These are phyloP conservation scores for Nesogale talazaci DNA, from an alignment of 2,113 vertebrate genomes.

Conservation along the genomic window DNA sequence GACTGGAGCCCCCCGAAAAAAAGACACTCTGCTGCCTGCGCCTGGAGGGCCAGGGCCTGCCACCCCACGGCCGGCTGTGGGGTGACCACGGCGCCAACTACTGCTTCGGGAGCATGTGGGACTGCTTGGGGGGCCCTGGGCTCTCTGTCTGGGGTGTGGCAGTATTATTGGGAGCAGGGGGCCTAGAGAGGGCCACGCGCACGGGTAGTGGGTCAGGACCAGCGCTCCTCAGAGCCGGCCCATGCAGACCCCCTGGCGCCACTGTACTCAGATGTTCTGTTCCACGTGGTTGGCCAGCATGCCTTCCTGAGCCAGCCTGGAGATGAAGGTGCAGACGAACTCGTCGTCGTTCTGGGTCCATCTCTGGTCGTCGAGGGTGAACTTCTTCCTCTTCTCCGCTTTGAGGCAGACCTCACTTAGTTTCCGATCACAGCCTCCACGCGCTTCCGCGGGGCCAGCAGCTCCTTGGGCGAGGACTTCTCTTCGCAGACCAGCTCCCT, in stretches of 20 bases:
- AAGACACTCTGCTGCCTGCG: too few relatives aligned
- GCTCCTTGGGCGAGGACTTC: conserved; percentile 98
- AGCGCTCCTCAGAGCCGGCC: conserved; percentile 91
- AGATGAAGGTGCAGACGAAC: conserved; percentile 99
- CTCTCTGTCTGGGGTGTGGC: conserved; percentile 52
- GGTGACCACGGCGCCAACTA: not conserved
- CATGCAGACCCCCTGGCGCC: conserved; percentile 98
- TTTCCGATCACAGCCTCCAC: conserved; percentile 98
- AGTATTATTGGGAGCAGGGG: conserved; percentile 76
- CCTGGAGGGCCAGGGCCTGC: too few relatives aligned
- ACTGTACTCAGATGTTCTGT: conserved; percentile 98
- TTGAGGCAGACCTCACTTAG: conserved; percentile 96
- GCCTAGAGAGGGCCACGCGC: not conserved
- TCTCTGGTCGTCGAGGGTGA: conserved; percentile 94
- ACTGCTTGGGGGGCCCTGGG: conserved; percentile 20
- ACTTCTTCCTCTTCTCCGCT: conserved; percentile 99
- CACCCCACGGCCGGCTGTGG: conserved; percentile 70
- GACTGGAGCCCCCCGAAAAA: conserved; percentile 74
- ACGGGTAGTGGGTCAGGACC: conserved; percentile 63
- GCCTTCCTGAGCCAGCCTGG: conserved; percentile 98
- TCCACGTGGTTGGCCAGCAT: conserved; percentile 99
- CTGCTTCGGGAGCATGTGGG: not conserved
- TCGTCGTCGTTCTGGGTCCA: conserved; percentile 98
- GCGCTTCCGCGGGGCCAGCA: conserved; percentile 95
- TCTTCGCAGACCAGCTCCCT: conserved; percentile 91